A percentile compares a stretch with the other conserved stretches of the same genome.
Conservation (phyloP, 37 sponge, comb jelly and placozoan genomes). For the Cliona cf. orientalis region DNA sequence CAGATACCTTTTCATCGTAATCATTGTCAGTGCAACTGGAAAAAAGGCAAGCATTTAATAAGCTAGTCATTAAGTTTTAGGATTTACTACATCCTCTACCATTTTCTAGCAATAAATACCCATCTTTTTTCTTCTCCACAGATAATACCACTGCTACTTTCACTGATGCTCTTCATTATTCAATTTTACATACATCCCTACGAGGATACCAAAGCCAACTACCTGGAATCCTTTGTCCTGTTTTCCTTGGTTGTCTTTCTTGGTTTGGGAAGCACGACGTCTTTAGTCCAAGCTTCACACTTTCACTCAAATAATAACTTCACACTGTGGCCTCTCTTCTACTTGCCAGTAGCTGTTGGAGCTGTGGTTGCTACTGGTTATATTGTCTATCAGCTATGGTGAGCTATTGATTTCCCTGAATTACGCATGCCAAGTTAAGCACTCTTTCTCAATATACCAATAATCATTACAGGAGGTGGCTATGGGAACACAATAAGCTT, state of each 20-base stretch:
- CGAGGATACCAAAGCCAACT: constrained; percentile 14
- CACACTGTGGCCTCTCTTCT: constrained; percentile 17
- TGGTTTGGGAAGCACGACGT: constrained; percentile 18
- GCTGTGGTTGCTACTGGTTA: neutral
- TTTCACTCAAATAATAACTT: neutral
- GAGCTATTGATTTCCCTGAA: neutral
- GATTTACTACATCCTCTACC: neutral
- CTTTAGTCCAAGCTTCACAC: neutral
- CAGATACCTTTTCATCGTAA: constrained; percentile 7
- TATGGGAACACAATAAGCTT: too few relatives aligned
- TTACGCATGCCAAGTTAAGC: neutral
- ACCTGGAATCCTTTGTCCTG: neutral
- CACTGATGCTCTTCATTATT: neutral
- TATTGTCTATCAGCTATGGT: neutral
- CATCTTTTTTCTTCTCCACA: neutral
- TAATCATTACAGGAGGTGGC: too few relatives aligned
- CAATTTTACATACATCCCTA: constrained; percentile 17
- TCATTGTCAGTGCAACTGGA: neutral
- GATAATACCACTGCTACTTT: constrained; percentile 5
- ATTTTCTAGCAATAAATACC: neutral
- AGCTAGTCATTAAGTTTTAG: constrained; percentile 1
- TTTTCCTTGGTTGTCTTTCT: constrained; percentile 9
- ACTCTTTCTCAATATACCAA: neutral
- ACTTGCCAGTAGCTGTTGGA: constrained; percentile 6
- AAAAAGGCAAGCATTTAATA: too few relatives aligned